Conservation (phyloP, 2,888 invertebrate species). For the Rhaphigaster nebulosa region DNA sequence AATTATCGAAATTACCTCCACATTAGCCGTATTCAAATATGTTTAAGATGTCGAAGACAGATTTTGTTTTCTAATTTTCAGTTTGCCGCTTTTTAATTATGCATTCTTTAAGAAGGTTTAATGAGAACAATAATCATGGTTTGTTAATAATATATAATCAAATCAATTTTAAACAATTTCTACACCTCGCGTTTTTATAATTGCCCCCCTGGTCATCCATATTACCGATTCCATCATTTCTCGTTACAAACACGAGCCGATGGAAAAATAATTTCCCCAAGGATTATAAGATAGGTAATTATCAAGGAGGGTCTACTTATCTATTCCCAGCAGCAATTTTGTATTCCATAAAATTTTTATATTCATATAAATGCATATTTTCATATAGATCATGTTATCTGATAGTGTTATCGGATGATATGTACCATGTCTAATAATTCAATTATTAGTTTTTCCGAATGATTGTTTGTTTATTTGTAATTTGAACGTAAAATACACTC, state of each 20-base stretch:
- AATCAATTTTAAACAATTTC: conserved; percentile 31
- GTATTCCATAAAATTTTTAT: too few relatives aligned
- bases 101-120: not conserved
- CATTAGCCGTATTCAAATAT: conserved; percentile 9
- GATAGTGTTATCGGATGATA: too few relatives aligned
- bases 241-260: not conserved
- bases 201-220: not conserved
- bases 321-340: too few relatives aligned
- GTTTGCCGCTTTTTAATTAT: conserved; percentile 38
- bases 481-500: too few relatives aligned
- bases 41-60: not conserved
- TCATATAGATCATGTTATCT: too few relatives aligned
- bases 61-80: conserved; percentile 20
- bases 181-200: conserved; percentile 28
- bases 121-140: conserved; percentile 33
- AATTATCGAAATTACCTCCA: conserved; percentile 10
- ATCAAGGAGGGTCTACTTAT: not conserved
- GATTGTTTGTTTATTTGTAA: too few relatives aligned
- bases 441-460: too few relatives aligned
- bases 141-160: conserved; percentile 25
- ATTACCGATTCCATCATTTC: conserved; percentile 20
- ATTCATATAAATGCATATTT: too few relatives aligned
- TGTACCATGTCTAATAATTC: too few relatives aligned
- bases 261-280: not conserved
- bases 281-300: not conserved